Percentiles rank a stretch among this genome's conserved stretches.
phyloP scores from a whole-genome alignment of 2,113 vertebrate genomes.

The Leucoraja erinaceus region DNA sequence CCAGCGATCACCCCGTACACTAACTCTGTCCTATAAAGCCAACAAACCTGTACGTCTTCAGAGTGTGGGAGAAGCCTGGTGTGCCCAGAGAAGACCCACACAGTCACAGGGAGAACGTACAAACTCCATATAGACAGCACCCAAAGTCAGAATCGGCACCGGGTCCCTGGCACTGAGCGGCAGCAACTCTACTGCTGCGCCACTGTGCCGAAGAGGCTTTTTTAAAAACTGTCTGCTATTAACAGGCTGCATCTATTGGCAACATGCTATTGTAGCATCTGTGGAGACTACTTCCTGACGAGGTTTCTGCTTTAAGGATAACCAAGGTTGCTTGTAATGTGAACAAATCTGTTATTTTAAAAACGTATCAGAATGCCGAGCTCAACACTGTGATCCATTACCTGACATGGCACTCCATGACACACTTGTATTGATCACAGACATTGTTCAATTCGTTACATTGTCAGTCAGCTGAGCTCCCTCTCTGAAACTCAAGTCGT shows the following conservation, averaged over 20 bases:
- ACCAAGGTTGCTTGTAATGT: neutral
- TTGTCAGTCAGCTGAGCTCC: neutral
- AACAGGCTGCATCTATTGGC: neutral
- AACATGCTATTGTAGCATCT: neutral
- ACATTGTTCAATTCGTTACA: neutral
- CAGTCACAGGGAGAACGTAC: too few species aligned
- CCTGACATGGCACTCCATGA: neutral
- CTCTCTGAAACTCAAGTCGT: neutral
- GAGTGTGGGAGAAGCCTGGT: too few species aligned
- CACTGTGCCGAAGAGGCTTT: neutral
- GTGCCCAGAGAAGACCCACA: too few species aligned
- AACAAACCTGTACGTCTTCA: too few species aligned
- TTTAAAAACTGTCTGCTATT: neutral
- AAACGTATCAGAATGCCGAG: neutral
- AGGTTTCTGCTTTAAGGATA: neutral
- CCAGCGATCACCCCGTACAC: too few species aligned
- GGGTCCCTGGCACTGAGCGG: too few species aligned
- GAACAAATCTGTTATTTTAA: slow-evolving; percentile 13
- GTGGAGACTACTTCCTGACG: neutral
- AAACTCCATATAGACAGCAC: too few species aligned
- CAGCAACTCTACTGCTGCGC: too few species aligned
- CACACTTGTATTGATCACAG: neutral
- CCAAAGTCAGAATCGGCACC: too few species aligned
- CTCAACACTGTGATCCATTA: neutral
- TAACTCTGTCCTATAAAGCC: too few species aligned